Evolutionary conservation across 2,888 invertebrate species (phyloP).

Genomic region (Eretmocerus hayati): DNA sequence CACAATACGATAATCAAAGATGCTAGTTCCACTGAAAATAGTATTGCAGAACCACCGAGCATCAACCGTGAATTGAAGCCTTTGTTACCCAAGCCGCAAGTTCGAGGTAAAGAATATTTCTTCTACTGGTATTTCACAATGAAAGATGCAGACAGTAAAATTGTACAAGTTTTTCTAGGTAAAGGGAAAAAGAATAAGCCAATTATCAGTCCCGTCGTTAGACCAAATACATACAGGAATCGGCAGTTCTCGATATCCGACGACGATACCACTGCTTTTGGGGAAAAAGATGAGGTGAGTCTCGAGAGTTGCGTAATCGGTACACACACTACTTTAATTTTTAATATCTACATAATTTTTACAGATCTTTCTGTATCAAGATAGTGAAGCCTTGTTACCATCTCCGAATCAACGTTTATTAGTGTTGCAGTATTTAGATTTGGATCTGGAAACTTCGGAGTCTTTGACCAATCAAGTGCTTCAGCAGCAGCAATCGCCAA

Average conservation of each 20-base stretch:
- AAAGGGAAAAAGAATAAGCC: slow-evolving; percentile 47
- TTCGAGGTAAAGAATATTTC: slow-evolving; percentile 35
- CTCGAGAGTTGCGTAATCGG: not conserved
- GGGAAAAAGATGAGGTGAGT: slow-evolving; percentile 46
- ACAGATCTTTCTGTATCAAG: slow-evolving; percentile 37
- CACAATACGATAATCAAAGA: slow-evolving; percentile 33
- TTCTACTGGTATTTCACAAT: too few relatives aligned
- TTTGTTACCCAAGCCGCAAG: slow-evolving; percentile 9
- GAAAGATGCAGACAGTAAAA: too few relatives aligned
- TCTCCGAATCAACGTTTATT: slow-evolving; percentile 39
- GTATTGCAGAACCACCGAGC: slow-evolving; percentile 58
- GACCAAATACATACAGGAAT: slow-evolving; percentile 32
- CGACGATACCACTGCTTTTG: slow-evolving; percentile 45
- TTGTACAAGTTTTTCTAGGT: slow-evolving; percentile 35
- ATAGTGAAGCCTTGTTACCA: slow-evolving; percentile 33
- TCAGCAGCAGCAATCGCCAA: slow-evolving; percentile 44
- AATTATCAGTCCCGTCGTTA: slow-evolving; percentile 53
- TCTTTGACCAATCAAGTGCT: slow-evolving; percentile 40
- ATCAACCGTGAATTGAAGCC: slow-evolving; percentile 65
- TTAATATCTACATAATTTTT: too few relatives aligned
- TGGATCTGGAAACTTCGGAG: slow-evolving; percentile 64
- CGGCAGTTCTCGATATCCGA: slow-evolving; percentile 46
- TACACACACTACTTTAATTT: too few relatives aligned
- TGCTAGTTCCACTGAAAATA: slow-evolving; percentile 39
- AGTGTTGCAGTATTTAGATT: slow-evolving; percentile 74